Evolutionary conservation across 2,888 invertebrate species (phyloP).

Genomic region (Torymus aiolomorphi): DNA sequence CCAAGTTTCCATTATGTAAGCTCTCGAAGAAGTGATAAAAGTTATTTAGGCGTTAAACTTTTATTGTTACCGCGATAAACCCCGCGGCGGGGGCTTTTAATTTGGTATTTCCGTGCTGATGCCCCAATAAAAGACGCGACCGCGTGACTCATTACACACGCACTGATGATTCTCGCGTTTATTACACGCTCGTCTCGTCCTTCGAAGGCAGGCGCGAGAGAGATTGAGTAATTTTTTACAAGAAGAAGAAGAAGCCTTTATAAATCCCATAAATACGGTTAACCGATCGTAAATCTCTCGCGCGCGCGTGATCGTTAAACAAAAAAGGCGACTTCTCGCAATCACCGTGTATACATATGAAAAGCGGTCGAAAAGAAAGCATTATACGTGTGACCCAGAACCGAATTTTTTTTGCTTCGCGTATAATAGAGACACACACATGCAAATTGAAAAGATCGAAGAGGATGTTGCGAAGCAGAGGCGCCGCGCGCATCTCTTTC

Average conservation of each 20-base stretch:
- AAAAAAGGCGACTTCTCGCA: background rate
- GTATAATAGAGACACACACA: background rate
- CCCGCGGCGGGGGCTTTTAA: background rate
- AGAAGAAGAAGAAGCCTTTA: constrained; percentile 11
- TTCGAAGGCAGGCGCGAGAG: background rate
- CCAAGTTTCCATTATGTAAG: too few relatives aligned
- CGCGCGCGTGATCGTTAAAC: constrained; percentile 10
- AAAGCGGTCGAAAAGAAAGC: too few relatives aligned
- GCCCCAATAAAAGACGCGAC: background rate
- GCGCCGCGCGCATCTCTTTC: background rate
- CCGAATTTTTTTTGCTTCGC: too few relatives aligned
- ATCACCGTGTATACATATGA: too few relatives aligned
- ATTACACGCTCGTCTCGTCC: background rate
- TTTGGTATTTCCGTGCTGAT: constrained; percentile 17
- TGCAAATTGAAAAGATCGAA: constrained; percentile 34
- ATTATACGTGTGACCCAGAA: too few relatives aligned
- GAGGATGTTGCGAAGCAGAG: constrained; percentile 22
- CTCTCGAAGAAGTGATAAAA: too few relatives aligned
- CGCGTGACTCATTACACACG: constrained; percentile 15
- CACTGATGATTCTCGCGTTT: constrained; percentile 9
- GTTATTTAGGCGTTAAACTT: too few relatives aligned
- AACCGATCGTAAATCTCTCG: constrained; percentile 37
- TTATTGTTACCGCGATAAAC: constrained; percentile 6
- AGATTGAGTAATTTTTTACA: constrained; percentile 43
- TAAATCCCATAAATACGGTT: constrained; percentile 31